These are phyloP conservation scores for Heterodera filipjevi DNA, from an alignment of 2,888 invertebrate species.

Conservation along the genomic window DNA sequence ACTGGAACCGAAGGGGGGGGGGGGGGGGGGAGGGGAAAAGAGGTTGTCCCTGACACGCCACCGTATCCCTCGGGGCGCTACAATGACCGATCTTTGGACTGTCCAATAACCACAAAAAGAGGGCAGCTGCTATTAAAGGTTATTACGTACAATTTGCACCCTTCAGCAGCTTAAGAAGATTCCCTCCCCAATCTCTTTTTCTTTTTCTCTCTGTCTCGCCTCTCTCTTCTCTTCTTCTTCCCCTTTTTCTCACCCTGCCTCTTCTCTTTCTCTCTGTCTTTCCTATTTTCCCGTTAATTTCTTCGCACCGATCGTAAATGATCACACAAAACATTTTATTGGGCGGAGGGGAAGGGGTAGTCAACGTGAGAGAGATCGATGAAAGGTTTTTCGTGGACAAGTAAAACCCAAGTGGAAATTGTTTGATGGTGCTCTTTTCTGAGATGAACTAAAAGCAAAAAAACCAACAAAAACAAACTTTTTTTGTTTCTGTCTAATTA, in stretches of 20 bases:
- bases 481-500: too few relatives aligned
- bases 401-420: neutral
- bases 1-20: too few relatives aligned
- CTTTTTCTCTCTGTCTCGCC: neutral
- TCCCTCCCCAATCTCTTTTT: conserved; percentile 38
- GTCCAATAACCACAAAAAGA: too few relatives aligned
- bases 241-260: neutral
- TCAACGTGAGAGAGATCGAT: neutral
- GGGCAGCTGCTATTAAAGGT: too few relatives aligned
- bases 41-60: too few relatives aligned
- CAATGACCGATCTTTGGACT: too few relatives aligned
- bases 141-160: too few relatives aligned
- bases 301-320: neutral
- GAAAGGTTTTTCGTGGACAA: neutral
- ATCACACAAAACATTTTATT: neutral
- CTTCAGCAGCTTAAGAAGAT: too few relatives aligned
- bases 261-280: neutral
- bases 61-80: too few relatives aligned
- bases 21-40: too few relatives aligned
- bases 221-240: neutral
- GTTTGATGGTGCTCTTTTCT: neutral
- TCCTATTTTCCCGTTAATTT: neutral
- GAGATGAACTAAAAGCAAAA: too few relatives aligned
- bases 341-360: neutral
- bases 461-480: too few relatives aligned